Percentiles rank a stretch among this genome's conserved stretches.
Conservation (phyloP, 2,888 invertebrate genomes). For the Drosophila incognita region DNA sequence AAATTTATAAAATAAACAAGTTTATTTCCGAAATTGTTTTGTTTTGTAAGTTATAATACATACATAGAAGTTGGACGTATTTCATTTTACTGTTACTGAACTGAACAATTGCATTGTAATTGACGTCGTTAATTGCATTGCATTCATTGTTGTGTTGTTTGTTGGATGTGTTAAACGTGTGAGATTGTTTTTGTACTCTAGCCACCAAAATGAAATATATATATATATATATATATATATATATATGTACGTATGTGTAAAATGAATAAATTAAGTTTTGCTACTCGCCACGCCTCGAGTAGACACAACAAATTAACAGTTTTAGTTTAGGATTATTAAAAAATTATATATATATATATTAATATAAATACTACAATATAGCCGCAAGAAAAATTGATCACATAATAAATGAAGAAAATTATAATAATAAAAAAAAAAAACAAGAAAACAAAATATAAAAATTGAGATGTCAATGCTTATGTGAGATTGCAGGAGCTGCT, state of each 20-base stretch:
- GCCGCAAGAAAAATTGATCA: conserved; percentile 74
- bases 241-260: conserved; percentile 41
- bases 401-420: conserved; percentile 45
- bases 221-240: conserved; percentile 26
- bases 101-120: conserved; percentile 46
- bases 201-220: conserved; percentile 60
- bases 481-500: conserved; percentile 87
- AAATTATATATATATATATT: conserved; percentile 50
- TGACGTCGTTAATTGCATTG: conserved; percentile 58
- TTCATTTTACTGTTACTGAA: conserved; percentile 41
- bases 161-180: conserved; percentile 61
- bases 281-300: conserved; percentile 39
- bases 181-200: conserved; percentile 71
- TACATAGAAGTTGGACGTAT: conserved; percentile 68
- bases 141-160: conserved; percentile 46
- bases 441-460: conserved; percentile 27
- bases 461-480: conserved; percentile 55
- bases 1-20: conserved; percentile 73
- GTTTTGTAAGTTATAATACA: conserved; percentile 38
- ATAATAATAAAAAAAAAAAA: conserved; percentile 24
- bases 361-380: conserved; percentile 68
- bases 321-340: conserved; percentile 40
- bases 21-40: conserved; percentile 67
- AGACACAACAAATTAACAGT: conserved; percentile 52
- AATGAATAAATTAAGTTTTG: conserved; percentile 53